Evolutionary conservation across 2,888 invertebrate species (phyloP), one percentile per base, ranked within the genome.

Genomic region (Protophormia terraenovae): DNA sequence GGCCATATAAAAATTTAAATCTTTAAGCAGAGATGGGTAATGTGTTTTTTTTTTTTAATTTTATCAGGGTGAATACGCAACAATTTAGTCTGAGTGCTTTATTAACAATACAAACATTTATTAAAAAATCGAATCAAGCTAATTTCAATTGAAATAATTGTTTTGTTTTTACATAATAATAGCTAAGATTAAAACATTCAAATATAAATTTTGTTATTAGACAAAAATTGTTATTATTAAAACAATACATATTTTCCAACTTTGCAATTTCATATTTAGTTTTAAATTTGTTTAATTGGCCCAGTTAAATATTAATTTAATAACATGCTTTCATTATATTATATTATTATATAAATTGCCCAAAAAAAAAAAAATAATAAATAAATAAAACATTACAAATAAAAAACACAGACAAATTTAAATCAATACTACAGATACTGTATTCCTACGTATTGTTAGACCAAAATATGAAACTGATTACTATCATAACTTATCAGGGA

Each of bases 391-490:
- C 14, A 55, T 16, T 16, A 58, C 27, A 55, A 32, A 55, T 4
- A n/a, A 32, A 16, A 58, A 1, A 8, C 7, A 8, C n/a, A 14
- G 32, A 32, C 41, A 38, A 72, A 58, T 71, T 35, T 38, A 19
- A 55, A 58, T 58, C 16, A n/a, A 27, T 29, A 58, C 5, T 41
- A 3, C 22, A 24, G 24, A 24, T 58, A 27, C 27, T 27, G 22
- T 22, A n/a, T 71, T 38, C 19, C 8, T 12, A 32, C 24, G n/a
- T 24, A 27, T 38, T 58, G n/a, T n/a, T n/a, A n/a, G n/a, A 47
- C n/a, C 16, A 55, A 55, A 55, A 55, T 55, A 55, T 55, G 27
- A 27, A 58, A 71, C 24, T 71, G 55, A 53, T 38, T 50, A 69
- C 32, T 53, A 12, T 14, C 27, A 29, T 27, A 12, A 27, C 53